Evolutionary conservation across 2,888 invertebrate genomes (phyloP), one percentile per base, ranked within the genome.

Genomic region (Aradus depressus): DNA sequence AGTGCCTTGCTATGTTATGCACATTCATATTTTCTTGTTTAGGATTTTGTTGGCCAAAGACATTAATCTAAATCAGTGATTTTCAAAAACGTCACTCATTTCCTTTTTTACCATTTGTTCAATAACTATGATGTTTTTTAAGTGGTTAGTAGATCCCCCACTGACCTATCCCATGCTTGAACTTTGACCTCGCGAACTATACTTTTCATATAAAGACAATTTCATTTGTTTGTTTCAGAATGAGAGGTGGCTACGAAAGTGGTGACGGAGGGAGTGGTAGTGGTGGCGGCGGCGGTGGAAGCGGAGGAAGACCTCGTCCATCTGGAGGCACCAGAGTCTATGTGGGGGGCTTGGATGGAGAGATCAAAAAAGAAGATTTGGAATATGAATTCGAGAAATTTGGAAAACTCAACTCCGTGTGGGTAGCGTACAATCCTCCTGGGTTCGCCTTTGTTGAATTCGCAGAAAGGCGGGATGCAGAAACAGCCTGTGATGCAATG

Each of bases 361-460:
- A 81, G 67, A 82, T 90, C 67, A 89, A 88, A 72, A 90, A 90
- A 67, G 91, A 91, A 70, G 90, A 91, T 69, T 73, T 92, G 59
- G 90, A 91, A 69, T 77, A 80, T 66, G 87, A 90, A 70, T 91
- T 91, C 69, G 84, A 86, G 64, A 89, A 89, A 72, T 91, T 82
- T 70, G 91, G 91, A 62, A 89, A 89, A 73, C 75, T 91, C 62
- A 88, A 86, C 72, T 86, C 85, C 62, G 89, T 90, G 60, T 91
- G 90, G 90, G 88, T 87, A 62, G 90, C 91, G 61, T 85, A 90
- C 69, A 90, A 91, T 71, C 91, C 91, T 61, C 90, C 90, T 61
- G 90, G 91, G 65, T 92, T 91, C 71, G 91, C 90, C 59, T 91
- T 91, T 74, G 86, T 91, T 68, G 90, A 91, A 72, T 92, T 89